These are phyloP conservation scores for Stomatorhinus walkeri DNA, from an alignment of 2,797 vertebrate genomes.

Conservation along the genomic window DNA sequence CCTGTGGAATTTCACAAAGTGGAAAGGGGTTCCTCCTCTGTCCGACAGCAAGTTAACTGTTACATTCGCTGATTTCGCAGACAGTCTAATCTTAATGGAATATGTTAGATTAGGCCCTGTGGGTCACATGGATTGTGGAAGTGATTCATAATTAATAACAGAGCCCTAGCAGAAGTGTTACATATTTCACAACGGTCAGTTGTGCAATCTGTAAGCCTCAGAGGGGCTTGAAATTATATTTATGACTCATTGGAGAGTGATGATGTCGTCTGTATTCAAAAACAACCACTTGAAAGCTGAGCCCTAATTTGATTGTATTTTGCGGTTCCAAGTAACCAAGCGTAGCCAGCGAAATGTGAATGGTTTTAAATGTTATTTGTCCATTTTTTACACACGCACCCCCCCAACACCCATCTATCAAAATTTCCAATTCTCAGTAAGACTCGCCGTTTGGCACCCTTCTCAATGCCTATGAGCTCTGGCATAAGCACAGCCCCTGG, in stretches of 20 bases:
- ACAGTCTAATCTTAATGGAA: constrained; percentile 27
- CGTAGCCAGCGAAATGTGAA: background rate
- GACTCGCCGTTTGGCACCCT: background rate
- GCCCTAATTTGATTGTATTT: constrained; percentile 28
- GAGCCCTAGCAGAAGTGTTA: constrained; percentile 29
- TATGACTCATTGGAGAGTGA: constrained; percentile 41
- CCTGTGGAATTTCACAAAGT: background rate
- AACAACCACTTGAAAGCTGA: constrained; percentile 21
- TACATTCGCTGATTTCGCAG: constrained; percentile 27
- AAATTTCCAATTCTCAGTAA: constrained; percentile 14
- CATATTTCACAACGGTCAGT: constrained; percentile 39
- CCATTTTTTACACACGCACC: background rate
- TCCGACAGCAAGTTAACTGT: constrained; percentile 14
- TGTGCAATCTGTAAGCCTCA: constrained; percentile 36
- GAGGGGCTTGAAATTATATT: constrained; percentile 32
- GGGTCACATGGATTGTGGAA: constrained; percentile 31
- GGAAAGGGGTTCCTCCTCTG: background rate
- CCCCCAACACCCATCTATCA: background rate
- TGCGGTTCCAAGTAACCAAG: background rate
- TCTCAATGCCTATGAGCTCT: background rate
- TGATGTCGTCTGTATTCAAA: constrained; percentile 28
- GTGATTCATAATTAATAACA: constrained; percentile 47
- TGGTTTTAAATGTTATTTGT: background rate
- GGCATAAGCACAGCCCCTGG: background rate
- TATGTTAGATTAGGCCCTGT: constrained; percentile 33